A percentile compares a stretch with the other conserved stretches of the same genome.
These are phyloP conservation scores for Perognathus longimembris DNA, from an alignment of 2,113 vertebrate genomes.

Conservation along the genomic window DNA sequence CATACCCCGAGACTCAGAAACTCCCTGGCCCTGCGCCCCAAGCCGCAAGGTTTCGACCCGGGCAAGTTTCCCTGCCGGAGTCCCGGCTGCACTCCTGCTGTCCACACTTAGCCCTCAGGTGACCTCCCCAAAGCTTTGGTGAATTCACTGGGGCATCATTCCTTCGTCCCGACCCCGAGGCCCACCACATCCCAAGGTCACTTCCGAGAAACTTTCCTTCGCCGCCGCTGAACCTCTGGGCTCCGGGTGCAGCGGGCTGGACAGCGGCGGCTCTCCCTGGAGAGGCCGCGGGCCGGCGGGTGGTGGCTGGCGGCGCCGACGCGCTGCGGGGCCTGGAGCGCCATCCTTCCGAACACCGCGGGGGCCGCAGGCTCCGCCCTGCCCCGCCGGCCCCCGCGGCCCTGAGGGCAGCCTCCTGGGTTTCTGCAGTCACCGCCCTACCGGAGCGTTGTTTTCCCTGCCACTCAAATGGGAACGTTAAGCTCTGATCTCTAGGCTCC, in stretches of 20 bases:
- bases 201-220: slow-evolving; percentile 19
- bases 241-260: neutral
- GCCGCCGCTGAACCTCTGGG: neutral
- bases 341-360: neutral
- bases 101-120: slow-evolving; percentile 9
- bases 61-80: neutral
- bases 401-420: fast-evolving
- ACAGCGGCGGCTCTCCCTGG: neutral
- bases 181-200: neutral
- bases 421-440: neutral
- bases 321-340: fast-evolving
- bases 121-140: neutral
- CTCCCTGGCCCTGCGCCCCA: no score
- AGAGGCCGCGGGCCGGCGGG: neutral
- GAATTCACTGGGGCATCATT: neutral
- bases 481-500: neutral
- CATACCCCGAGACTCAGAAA: neutral
- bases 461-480: neutral
- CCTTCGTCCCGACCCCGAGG: neutral
- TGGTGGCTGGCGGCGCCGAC: fast-evolving
- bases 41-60: neutral
- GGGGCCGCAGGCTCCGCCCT: slow-evolving; percentile 40
- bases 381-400: fast-evolving
- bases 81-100: neutral
- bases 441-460: no score